Percentiles rank a stretch among this genome's conserved stretches.
These are phyloP conservation scores for Drosophila azteca DNA, from an alignment of 1,140 invertebrate species.

Conservation along the genomic window DNA sequence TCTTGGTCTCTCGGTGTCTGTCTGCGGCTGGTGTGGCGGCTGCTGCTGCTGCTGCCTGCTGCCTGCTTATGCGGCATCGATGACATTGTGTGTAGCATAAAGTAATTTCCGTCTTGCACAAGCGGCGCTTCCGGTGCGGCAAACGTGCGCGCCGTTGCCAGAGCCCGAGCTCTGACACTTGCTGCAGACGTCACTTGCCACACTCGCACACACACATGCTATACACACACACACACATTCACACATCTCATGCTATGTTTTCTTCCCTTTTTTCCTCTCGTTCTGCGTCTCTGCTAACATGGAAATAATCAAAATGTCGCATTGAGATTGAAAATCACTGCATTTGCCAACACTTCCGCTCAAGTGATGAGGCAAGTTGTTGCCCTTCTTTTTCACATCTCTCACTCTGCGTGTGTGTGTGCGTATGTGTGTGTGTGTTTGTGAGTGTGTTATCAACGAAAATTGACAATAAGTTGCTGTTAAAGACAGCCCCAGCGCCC, in stretches of 20 bases:
- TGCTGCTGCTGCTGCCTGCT: constrained; percentile 23
- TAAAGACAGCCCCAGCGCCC: constrained; percentile 61
- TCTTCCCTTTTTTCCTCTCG: constrained; percentile 36
- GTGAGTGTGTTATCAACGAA: constrained; percentile 67
- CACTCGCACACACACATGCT: too few species aligned
- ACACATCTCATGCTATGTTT: constrained; percentile 45
- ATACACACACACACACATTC: too few species aligned
- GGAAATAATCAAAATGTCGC: constrained; percentile 82
- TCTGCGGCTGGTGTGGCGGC: constrained; percentile 6
- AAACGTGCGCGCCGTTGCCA: constrained; percentile 65
- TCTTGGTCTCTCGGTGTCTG: too few species aligned
- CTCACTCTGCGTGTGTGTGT: neutral
- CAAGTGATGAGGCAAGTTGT: constrained; percentile 79
- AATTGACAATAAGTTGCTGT: constrained; percentile 80
- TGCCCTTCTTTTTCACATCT: constrained; percentile 25
- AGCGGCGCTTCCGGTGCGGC: constrained; percentile 81
- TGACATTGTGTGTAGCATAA: constrained; percentile 83
- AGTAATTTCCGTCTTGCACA: constrained; percentile 83
- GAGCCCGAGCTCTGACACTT: constrained; percentile 64
- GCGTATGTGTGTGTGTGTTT: constrained; percentile 16
- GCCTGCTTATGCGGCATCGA: constrained; percentile 80
- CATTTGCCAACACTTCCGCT: constrained; percentile 81
- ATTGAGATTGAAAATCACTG: constrained; percentile 83
- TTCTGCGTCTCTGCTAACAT: constrained; percentile 62
- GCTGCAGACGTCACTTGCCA: constrained; percentile 42